Evolutionary conservation across 2,113 vertebrate genomes (phyloP).

Genomic region (Ascaphus truei): DNA sequence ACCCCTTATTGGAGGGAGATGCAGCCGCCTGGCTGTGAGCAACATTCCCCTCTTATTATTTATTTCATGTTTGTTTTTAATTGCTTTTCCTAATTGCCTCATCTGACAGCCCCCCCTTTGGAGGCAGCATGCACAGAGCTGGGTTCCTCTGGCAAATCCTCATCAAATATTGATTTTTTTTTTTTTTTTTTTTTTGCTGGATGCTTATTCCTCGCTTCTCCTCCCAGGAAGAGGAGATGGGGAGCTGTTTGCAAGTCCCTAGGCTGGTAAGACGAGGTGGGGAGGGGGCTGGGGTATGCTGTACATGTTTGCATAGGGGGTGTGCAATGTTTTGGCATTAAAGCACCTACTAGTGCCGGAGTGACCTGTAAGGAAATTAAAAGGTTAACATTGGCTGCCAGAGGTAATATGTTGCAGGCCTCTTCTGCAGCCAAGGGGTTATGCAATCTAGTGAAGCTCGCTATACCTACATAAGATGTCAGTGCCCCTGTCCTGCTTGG

Average conservation of each 20-base stretch:
- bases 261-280: not conserved
- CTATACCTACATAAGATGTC: too few relatives aligned
- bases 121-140: slow-evolving; percentile 46
- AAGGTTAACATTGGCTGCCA: too few relatives aligned
- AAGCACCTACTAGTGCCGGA: too few relatives aligned
- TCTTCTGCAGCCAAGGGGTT: too few relatives aligned
- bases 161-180: slow-evolving; percentile 56
- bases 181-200: too few relatives aligned
- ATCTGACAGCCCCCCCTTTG: slow-evolving; percentile 50
- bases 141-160: slow-evolving; percentile 52
- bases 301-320: not conserved
- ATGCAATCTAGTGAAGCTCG: too few relatives aligned
- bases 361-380: too few relatives aligned
- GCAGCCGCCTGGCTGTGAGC: not conserved
- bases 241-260: slow-evolving; percentile 14
- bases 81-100: slow-evolving; percentile 55
- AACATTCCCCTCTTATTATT: slow-evolving; percentile 22
- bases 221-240: slow-evolving; percentile 9
- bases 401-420: not conserved
- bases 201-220: slow-evolving; percentile 21
- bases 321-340: not conserved
- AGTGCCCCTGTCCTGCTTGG: too few relatives aligned
- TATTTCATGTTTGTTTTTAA: slow-evolving; percentile 45
- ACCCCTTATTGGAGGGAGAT: not conserved
- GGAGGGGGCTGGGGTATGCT: not conserved